Evolutionary conservation across 2,888 invertebrate species (phyloP), one percentile per base, ranked within the genome.

Genomic region (Spialia ferax): DNA sequence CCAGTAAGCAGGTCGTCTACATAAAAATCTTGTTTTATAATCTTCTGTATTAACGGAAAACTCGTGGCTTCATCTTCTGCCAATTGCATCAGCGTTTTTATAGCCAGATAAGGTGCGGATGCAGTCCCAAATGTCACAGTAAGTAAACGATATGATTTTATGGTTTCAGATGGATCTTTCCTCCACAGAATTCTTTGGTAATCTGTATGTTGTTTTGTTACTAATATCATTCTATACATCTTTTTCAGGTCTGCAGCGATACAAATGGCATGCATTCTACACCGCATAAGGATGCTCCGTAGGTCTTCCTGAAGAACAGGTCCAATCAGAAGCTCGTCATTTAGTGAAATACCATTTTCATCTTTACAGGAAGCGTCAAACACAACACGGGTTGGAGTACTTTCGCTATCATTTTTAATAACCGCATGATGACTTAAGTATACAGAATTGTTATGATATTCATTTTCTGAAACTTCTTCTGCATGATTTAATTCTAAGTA

Each of bases 191-290:
- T 42, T 42, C 15, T 42, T 42, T 42, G 42, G 2, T 42, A 42
- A 7, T 42, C 42, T 1, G 15, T 42, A 15, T 42, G 42, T 42
- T 42, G 42, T 42, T 42, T 42, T 42, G 42, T 42, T 42, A 42
- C 7, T 42, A 42, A 42, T 42, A 42, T 15, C 42, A 42, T 42
- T 42, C 42, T 42, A 7, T 42, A 42, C 42, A 42, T 42, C 15
- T 42, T 42, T 42, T 42, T 42, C 15, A 42, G 42, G 15, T 42
- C 42, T 15, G 42, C 42, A 1, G 42, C 42, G 42, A 42, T 6
- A 15, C 42, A 42, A 42, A 42, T 15, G 42, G 42, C 42, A 42
- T 42, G 42, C 42, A 42, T 42, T 42, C 42, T 42, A 42, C 42
- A 15, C n/a, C 42, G n/a, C n/a, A 42, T n/a, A 15, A 42, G n/a